Percentiles rank a stretch among this genome's conserved stretches.
phyloP scores from a whole-genome alignment of 2,888 invertebrate genomes.

The Amphiduros pacificus region DNA sequence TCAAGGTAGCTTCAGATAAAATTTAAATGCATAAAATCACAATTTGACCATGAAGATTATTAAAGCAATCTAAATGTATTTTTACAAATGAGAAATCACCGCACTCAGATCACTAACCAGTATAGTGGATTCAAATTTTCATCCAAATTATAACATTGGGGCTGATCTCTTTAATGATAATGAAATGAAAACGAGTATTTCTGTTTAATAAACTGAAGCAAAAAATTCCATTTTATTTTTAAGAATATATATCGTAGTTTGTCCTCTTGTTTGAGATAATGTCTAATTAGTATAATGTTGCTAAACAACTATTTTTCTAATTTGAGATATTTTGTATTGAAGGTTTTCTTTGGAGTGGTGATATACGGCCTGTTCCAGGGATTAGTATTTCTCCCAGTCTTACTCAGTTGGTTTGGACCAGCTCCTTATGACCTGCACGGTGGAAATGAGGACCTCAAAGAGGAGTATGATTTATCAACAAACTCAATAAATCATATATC shows the following conservation, averaged over 20 bases:
- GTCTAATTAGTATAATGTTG: no score
- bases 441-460: no score
- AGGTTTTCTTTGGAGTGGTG: background rate
- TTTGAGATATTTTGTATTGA: background rate
- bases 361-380: background rate
- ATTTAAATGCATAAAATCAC: no score
- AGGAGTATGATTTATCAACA: no score
- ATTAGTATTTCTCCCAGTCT: background rate
- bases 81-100: no score
- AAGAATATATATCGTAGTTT: no score
- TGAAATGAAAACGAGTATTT: background rate
- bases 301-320: background rate
- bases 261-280: no score
- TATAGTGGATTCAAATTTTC: background rate
- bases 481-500: no score
- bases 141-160: background rate
- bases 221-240: no score
- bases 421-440: background rate
- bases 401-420: background rate
- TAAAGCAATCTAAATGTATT: no score
- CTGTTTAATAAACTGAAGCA: background rate
- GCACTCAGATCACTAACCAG: no score
- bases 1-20: conserved; percentile 63
- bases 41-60: no score
- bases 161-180: background rate